Evolutionary conservation across 2,797 vertebrate genomes (phyloP), one percentile per base, ranked within the genome.

Genomic region (Microcaecilia unicolor): DNA sequence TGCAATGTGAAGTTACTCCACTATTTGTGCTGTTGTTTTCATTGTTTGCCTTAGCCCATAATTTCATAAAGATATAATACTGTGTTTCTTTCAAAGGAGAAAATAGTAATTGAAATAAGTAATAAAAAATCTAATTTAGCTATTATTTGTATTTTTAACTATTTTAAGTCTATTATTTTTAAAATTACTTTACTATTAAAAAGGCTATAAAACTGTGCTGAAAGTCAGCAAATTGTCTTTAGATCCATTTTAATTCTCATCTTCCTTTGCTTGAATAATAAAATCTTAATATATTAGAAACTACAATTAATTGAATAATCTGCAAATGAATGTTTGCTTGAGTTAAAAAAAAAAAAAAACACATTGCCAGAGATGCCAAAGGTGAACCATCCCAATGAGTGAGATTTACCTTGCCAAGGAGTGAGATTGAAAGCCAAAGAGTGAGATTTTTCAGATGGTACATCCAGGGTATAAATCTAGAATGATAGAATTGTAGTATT

Each of bases 111-210:
- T 70, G 50, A 72, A 53, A 35, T 17, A 48, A 58, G 45, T 52
- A 64, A 65, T 74, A 67, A 79, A n/a, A 80, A 72, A 50, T 51
- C 37, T 55, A 74, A 76, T 78, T 80, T 67, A 64, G 55, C 41
- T 54, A 55, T 49, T 31, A 66, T 61, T 56, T 11, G 4, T 3
- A 0, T 37, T 63, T 53, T 55, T 8, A 35, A 55, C 42, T 55
- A 64, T 74, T 77, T 78, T 73, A 61, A 67, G 17, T 29, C 46
- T 58, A 56, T 70, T 74, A 72, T 78, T 79, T 76, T 67, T 41
- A 58, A 75, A 76, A 74, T 75, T 55, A 67, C 44, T 66, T 70
- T 25, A 55, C 20, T 73, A 65, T 75, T 76, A 57, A 74, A 75
- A 69, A 58, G 25, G 39, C 51, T 50, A 25, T 76, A 80, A 78